Base-by-base conservation (phyloP, 30 jellyfish, hydroid and myxozoan genomes). In the Chrysaora quinquecirrha region DNA sequence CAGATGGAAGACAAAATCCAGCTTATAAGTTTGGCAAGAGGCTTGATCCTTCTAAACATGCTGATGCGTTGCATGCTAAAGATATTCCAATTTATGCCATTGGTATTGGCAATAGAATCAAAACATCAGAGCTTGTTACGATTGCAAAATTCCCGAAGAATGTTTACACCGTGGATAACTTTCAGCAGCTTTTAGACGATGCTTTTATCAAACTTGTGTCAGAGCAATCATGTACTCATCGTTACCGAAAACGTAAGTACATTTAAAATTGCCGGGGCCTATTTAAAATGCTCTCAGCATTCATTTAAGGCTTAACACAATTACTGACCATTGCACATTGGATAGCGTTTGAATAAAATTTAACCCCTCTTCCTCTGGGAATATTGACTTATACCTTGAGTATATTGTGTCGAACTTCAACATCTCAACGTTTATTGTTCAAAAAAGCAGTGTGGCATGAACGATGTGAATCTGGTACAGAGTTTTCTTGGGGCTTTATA, bases 1-100 rank as follows among this genome's bases (percentile, higher is more conserved):
- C 96, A 23, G 96, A 86, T 46, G 96, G 96, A 6, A 64, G 70
- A 48, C 96, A 86, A 30, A 50, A 75, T 10, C 96, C 96, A 23
- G 71, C 21, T 21, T 66, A 24, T 21, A 18, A 31, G 1, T 80
- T 46, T 24, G 76, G 76, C 35, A 48, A 30, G 28, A 34, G 29
- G 1, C 21, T 68, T 1, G 50, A 46, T 6, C 95, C 88, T 1
- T 75, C 9, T 0, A 35, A 1, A 19, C 77, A n/a, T 0, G 82
- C 95, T 19, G 27, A 1, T 16, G 65, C 76, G 11, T 49, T 84
- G 48, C 95, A 72, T 24, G 23, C 22, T 2, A 34, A 60, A 21
- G 74, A 35, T 2, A 46, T 84, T 1, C 64, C 68, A 21, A 73
- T 84, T 20, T 72, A 43, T 47, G 95, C 95, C 0, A 30, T 84